Evolutionary conservation across 2,113 vertebrate genomes (phyloP).

Genomic region (Rhinoptilus africanus): DNA sequence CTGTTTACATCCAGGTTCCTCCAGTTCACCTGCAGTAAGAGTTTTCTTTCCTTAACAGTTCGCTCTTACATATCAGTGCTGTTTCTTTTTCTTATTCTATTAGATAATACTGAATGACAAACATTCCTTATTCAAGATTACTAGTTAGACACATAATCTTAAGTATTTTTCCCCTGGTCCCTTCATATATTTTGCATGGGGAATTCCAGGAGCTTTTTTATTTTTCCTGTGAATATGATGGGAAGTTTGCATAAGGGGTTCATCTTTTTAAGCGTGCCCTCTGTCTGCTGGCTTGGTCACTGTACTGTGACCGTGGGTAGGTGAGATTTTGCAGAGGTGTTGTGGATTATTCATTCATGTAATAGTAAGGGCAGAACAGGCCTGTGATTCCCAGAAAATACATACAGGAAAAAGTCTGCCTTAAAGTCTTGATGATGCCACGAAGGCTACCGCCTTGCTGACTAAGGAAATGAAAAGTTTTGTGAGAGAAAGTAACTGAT

Average conservation of each 20-base stretch:
- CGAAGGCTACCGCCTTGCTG: fast-evolving
- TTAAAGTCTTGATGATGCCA: background rate
- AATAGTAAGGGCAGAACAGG: too few species aligned
- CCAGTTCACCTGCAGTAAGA: background rate
- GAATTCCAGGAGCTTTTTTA: background rate
- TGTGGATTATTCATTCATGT: background rate
- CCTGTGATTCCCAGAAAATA: background rate
- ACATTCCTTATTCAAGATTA: background rate
- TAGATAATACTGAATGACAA: background rate
- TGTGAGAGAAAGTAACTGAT: background rate
- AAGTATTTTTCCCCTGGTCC: background rate
- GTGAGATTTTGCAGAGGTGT: background rate
- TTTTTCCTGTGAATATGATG: background rate
- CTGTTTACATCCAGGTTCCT: background rate
- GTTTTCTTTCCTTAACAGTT: background rate
- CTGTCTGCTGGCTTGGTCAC: background rate
- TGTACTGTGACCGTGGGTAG: background rate
- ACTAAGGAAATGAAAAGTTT: background rate
- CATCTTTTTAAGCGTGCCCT: background rate
- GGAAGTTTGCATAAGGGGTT: background rate
- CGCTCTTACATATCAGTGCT: background rate
- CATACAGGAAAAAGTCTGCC: background rate
- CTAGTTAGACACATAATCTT: background rate
- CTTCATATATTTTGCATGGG: background rate
- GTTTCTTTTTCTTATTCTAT: background rate